These are phyloP conservation scores for Coendou prehensilis DNA, from an alignment of 2,797 vertebrate genomes.

Conservation along the genomic window DNA sequence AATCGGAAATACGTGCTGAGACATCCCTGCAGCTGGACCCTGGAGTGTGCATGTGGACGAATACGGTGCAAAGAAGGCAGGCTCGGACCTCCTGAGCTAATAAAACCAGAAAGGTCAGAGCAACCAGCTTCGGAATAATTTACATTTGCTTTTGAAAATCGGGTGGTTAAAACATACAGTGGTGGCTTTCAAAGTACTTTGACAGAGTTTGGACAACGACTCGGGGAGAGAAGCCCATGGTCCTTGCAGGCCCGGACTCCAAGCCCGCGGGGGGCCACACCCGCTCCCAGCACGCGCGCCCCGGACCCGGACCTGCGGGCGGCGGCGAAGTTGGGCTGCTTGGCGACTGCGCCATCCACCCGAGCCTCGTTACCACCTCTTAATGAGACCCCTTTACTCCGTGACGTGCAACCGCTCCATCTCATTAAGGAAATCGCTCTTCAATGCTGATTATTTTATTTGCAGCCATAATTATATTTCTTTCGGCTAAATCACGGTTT, in stretches of 20 bases:
- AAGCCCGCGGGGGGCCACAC: background rate
- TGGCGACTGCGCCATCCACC: conserved; percentile 90
- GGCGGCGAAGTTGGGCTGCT: conserved; percentile 82
- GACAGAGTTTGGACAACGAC: background rate
- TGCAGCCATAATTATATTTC: conserved; percentile 99
- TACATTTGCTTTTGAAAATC: background rate
- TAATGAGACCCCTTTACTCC: conserved; percentile 99
- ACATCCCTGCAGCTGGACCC: background rate
- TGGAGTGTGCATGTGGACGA: too few relatives aligned
- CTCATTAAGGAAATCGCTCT: conserved; percentile 99
- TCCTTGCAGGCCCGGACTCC: background rate
- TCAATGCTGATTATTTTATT: conserved; percentile 99
- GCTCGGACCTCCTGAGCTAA: background rate
- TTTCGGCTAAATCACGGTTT: conserved; percentile 99
- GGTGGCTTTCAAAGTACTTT: conserved; percentile 27
- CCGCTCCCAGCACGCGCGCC: background rate
- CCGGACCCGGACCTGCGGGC: background rate
- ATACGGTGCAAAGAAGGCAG: background rate
- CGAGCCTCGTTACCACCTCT: conserved; percentile 96
- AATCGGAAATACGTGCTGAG: conserved; percentile 9
- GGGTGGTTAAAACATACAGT: background rate
- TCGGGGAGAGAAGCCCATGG: background rate
- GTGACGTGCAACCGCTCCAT: conserved; percentile 98
- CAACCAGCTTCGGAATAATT: background rate
- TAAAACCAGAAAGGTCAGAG: background rate